Percentiles rank a stretch among this genome's conserved stretches.
Conservation (phyloP, 1,140 invertebrate species). For the Drosophila bocqueti region DNA sequence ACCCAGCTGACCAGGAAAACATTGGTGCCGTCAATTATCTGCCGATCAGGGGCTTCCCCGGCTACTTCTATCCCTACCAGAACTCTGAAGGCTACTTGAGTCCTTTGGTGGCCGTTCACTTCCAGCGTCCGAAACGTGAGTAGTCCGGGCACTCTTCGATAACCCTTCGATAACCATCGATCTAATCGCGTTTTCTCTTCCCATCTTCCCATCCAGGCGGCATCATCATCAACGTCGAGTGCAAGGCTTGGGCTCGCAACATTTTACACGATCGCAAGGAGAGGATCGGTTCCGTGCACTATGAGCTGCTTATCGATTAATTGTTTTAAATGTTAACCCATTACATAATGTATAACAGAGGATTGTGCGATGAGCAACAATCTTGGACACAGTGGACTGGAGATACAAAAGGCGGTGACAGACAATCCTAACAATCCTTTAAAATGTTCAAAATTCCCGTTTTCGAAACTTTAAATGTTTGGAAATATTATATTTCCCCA, state of each 20-base stretch:
- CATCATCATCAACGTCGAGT: constrained; percentile 95
- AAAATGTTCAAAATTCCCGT: constrained; percentile 4
- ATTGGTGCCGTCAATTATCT: constrained; percentile 92
- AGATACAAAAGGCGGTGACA: neutral
- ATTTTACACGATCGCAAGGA: constrained; percentile 92
- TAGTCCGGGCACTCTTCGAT: constrained; percentile 49
- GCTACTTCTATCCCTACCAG: constrained; percentile 93
- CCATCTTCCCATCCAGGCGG: constrained; percentile 87
- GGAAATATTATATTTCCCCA: too few relatives aligned
- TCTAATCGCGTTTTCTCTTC: neutral
- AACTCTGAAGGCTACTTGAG: constrained; percentile 94
- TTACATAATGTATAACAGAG: constrained; percentile 20
- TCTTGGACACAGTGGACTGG: neutral
- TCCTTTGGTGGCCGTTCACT: constrained; percentile 94
- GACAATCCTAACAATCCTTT: constrained; percentile 28
- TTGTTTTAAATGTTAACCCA: constrained; percentile 15
- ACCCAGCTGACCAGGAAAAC: constrained; percentile 94
- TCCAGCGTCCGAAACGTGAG: constrained; percentile 91
- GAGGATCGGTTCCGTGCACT: constrained; percentile 93
- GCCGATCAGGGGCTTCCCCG: constrained; percentile 91
- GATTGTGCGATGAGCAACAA: constrained; percentile 9
- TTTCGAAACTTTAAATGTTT: neutral
- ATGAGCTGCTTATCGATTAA: constrained; percentile 95
- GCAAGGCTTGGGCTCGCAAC: constrained; percentile 95
- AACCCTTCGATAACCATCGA: neutral